phyloP scores from a whole-genome alignment of 2,113 vertebrate species.

The Labrus mixtus region DNA sequence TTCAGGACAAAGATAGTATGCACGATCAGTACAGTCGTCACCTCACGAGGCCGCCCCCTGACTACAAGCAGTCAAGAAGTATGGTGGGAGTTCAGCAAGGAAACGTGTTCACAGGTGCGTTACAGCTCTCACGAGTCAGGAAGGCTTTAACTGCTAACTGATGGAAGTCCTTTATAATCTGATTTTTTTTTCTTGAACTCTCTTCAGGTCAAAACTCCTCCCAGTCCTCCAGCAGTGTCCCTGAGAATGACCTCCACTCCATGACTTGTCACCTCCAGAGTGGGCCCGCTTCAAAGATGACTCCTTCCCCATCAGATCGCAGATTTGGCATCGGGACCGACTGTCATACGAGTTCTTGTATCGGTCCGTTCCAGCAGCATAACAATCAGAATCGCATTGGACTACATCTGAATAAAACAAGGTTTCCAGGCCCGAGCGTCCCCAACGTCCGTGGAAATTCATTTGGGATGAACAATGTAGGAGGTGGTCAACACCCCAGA shows the following conservation, averaged over 20 bases:
- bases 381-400: slow-evolving; percentile 85
- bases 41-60: slow-evolving; percentile 93
- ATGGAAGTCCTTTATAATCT: neutral
- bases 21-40: slow-evolving; percentile 94
- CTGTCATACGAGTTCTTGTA: slow-evolving; percentile 79
- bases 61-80: slow-evolving; percentile 93
- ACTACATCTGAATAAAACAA: slow-evolving; percentile 84
- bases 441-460: slow-evolving; percentile 64
- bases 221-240: slow-evolving; percentile 85
- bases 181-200: neutral
- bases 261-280: slow-evolving; percentile 86
- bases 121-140: neutral
- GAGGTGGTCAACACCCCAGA: slow-evolving; percentile 84
- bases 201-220: slow-evolving; percentile 83
- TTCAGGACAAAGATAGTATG: slow-evolving; percentile 90
- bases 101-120: slow-evolving; percentile 87
- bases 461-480: slow-evolving; percentile 83
- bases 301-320: slow-evolving; percentile 81
- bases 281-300: slow-evolving; percentile 85
- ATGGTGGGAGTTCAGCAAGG: slow-evolving; percentile 85
- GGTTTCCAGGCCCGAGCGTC: slow-evolving; percentile 76
- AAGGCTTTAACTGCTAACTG: neutral
- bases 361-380: slow-evolving; percentile 86
- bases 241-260: slow-evolving; percentile 85
- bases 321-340: slow-evolving; percentile 86